Base-by-base conservation (phyloP, 2,888 invertebrate genomes). In the Cephus pulcher region DNA sequence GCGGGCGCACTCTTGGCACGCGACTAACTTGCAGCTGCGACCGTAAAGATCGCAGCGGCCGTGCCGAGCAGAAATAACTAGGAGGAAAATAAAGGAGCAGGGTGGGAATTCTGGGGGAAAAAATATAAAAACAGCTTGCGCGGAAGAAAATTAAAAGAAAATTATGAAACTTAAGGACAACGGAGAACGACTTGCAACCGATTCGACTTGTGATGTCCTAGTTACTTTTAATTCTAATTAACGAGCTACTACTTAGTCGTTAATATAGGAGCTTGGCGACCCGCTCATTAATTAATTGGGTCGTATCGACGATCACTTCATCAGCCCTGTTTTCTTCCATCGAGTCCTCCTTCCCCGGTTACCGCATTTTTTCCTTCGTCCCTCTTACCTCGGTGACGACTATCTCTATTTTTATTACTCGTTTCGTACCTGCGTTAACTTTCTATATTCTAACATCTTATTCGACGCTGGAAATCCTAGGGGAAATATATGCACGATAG, bases 41-140 rank as follows among this genome's bases (percentile, higher is more conserved):
- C 56, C 56, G 23, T 56, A 56, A 56, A 56, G 56, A 81, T 80
- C 79, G 74, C 77, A 76, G 76, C 77, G 77, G 74, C 76, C 80
- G 77, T 56, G 77, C 74, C 79, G 81, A 56, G 74, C 15, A 35
- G 35, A 75, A 40, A 69, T 40, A 69, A 34, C 75, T 40, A 75
- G 56, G 33, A 71, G 11, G 70, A 37, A 15, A 32, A 75, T 33
- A 56, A 32, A 35, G 73, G 32, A 32, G 30, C 69, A 75, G 56
- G 37, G 73, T n/a, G n/a, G 34, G 75, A 77, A 37, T 40, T 69
- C 40, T 30, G 11, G 33, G 35, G 40, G 15, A 77, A 74, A 74
- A 71, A 40, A 30, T 23, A 15, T 32, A 78, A 80, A 79, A 78
- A 40, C n/a, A 40, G 69, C 56, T 30, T 23, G 12, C 11, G 69